A percentile compares a stretch with the other conserved stretches of the same genome.
Conservation (phyloP, 64 coral and sea anemone species). For the Montipora capricornis region DNA sequence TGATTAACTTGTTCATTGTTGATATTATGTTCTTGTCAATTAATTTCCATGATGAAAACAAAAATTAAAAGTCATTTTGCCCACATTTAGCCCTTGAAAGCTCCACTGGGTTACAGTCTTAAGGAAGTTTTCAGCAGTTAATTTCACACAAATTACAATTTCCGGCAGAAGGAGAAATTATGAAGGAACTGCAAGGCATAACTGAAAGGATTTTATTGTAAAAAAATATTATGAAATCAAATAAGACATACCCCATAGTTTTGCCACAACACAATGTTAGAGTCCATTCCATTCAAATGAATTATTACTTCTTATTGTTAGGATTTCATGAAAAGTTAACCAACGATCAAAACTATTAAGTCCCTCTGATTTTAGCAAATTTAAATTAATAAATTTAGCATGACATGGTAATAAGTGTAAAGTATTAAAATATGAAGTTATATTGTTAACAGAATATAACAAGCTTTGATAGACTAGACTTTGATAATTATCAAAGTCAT, state of each 20-base stretch:
- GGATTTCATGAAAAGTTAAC: background rate
- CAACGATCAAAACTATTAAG: background rate
- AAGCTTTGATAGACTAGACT: no score
- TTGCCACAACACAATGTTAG: background rate
- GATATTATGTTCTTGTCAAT: background rate
- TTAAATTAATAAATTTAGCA: background rate
- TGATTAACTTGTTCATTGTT: background rate
- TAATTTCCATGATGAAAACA: background rate
- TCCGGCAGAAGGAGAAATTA: no score
- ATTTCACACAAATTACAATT: no score
- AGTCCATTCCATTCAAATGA: background rate
- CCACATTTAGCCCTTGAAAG: background rate
- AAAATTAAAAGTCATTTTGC: background rate
- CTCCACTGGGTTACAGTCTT: background rate
- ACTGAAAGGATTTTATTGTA: no score
- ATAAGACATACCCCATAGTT: no score
- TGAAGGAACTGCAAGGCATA: no score
- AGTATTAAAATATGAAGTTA: no score
- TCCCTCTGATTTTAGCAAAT: background rate
- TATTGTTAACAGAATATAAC: no score
- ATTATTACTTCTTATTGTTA: background rate
- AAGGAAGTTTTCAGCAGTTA: background rate
- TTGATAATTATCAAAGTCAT: no score
- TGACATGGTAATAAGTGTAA: background rate
- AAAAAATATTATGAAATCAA: no score